These are phyloP conservation scores for Camponotus vicinus DNA, from an alignment of 1,140 invertebrate species.

Conservation along the genomic window DNA sequence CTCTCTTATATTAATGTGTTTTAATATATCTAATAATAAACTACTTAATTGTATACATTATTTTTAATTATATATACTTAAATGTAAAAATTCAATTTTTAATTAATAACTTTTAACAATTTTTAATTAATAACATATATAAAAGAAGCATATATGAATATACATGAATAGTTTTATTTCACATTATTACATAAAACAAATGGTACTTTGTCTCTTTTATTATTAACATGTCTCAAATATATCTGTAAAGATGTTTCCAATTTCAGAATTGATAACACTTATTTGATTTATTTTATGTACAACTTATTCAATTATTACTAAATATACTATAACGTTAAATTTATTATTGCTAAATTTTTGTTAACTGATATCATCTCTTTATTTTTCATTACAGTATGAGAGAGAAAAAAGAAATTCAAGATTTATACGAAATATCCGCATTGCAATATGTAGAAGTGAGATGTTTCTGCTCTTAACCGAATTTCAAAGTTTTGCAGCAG, in stretches of 20 bases:
- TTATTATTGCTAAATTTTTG: not conserved
- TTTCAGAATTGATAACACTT: not conserved
- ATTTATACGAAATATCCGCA: not conserved
- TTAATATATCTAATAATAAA: not conserved
- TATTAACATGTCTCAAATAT: conserved; percentile 13
- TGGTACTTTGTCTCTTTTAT: not conserved
- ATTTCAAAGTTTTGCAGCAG: conserved; percentile 42
- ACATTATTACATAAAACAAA: conserved; percentile 5
- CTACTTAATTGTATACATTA: conserved; percentile 11
- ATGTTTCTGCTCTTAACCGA: conserved; percentile 32
- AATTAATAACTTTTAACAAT: conserved; percentile 8
- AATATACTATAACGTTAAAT: not conserved
- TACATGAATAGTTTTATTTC: not conserved
- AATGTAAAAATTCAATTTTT: not conserved
- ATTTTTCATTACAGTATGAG: not conserved
- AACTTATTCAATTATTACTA: not conserved
- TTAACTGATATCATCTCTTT: not conserved
- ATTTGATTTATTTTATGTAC: not conserved
- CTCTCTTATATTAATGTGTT: too few species aligned
- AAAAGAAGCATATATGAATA: not conserved
- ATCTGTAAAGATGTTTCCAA: not conserved
- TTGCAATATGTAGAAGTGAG: not conserved
- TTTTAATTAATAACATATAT: conserved; percentile 1
- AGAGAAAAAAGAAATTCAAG: not conserved
- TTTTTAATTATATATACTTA: not conserved